Percentiles rank a stretch among this genome's conserved stretches.
Evolutionary conservation across 2,797 vertebrate species (phyloP).

Genomic region (Microcaecilia unicolor): DNA sequence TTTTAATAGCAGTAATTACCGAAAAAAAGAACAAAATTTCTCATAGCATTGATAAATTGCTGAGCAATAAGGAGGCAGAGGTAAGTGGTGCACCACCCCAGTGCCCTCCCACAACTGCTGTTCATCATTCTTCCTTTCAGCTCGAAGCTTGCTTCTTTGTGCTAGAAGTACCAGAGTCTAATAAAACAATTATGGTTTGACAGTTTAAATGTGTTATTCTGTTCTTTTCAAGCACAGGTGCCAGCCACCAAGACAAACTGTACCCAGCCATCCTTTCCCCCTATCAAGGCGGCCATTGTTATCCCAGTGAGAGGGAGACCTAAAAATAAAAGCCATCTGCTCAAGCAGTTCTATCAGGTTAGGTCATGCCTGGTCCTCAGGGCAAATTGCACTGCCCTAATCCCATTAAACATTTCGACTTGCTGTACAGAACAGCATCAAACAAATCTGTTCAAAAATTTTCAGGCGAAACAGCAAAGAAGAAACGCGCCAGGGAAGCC

Average conservation of each 20-base stretch:
- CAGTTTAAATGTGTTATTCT: conserved; percentile 52
- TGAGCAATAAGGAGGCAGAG: conserved; percentile 40
- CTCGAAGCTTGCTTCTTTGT: conserved; percentile 32
- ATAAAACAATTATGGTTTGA: conserved; percentile 59
- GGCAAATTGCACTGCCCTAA: conserved; percentile 48
- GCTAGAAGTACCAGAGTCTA: conserved; percentile 46
- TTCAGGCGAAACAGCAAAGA: too few species aligned
- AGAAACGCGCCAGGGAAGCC: too few species aligned
- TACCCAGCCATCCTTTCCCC: conserved; percentile 38
- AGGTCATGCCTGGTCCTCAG: conserved; percentile 45
- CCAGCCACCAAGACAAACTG: conserved; percentile 51
- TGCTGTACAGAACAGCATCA: too few species aligned
- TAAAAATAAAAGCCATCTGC: conserved; percentile 60
- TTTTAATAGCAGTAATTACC: conserved; percentile 45
- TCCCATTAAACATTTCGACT: conserved; percentile 59
- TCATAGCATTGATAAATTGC: conserved; percentile 37
- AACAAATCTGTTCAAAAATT: too few species aligned
- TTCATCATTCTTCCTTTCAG: conserved; percentile 51
- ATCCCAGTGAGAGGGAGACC: conserved; percentile 49
- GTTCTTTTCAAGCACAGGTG: conserved; percentile 48
- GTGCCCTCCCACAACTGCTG: conserved; percentile 31
- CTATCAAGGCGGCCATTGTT: conserved; percentile 52
- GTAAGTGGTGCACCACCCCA: conserved; percentile 23
- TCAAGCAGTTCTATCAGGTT: conserved; percentile 51
- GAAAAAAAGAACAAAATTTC: conserved; percentile 36